phyloP scores from a whole-genome alignment of 2,113 vertebrate genomes.

The Pluvianellus socialis region DNA sequence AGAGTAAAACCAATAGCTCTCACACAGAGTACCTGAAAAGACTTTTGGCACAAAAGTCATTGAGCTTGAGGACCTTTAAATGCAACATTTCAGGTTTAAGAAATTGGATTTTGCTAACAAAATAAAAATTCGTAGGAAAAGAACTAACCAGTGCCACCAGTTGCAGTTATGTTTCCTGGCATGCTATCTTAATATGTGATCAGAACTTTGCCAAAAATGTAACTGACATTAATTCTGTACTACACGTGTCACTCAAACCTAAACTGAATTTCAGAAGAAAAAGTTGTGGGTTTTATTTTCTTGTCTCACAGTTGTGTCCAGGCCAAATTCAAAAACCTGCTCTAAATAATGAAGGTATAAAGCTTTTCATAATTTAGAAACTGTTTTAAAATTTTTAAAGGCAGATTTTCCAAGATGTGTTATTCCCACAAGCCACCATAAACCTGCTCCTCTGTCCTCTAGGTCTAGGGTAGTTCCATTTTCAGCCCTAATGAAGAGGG shows the following conservation, averaged over 20 bases:
- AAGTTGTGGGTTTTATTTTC: neutral
- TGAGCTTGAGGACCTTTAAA: neutral
- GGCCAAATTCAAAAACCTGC: neutral
- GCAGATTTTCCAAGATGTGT: neutral
- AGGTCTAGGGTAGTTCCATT: neutral
- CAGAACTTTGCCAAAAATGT: neutral
- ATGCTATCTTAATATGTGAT: rapidly evolving
- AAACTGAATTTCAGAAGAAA: neutral
- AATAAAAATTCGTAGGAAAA: neutral
- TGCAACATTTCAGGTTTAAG: neutral
- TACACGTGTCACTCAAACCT: neutral
- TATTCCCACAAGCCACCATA: neutral
- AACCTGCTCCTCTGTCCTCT: neutral
- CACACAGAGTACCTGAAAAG: neutral
- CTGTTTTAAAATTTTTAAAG: neutral
- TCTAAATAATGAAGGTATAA: neutral
- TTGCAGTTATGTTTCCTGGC: neutral
- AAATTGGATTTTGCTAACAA: neutral
- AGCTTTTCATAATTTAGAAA: neutral
- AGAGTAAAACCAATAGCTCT: neutral
- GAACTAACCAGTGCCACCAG: neutral
- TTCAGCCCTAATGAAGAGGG: neutral
- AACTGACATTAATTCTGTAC: neutral
- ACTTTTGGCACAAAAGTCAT: neutral
- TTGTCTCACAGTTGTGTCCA: neutral